Evolutionary conservation across 2,113 vertebrate species (phyloP).

Genomic region (Dicerorhinus sumatrensis): DNA sequence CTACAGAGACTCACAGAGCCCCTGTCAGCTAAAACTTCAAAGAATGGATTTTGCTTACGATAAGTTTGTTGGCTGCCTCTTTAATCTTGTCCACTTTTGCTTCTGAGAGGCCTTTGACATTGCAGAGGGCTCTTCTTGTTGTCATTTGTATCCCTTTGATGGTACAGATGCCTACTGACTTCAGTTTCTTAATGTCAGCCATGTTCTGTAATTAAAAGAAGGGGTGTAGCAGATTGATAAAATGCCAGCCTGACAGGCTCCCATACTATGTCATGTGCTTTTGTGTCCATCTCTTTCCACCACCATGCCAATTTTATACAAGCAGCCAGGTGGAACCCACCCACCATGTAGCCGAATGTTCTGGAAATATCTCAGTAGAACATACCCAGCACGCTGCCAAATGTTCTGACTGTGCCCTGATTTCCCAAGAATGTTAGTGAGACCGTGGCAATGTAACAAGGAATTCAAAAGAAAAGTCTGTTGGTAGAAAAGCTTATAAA

Average conservation of each 20-base stretch:
- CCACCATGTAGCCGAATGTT: constrained; percentile 70
- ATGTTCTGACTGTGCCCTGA: constrained; percentile 69
- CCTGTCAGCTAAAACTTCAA: constrained; percentile 28
- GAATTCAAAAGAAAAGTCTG: constrained; percentile 75
- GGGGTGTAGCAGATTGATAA: constrained; percentile 59
- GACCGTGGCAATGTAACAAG: constrained; percentile 75
- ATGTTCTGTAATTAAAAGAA: constrained; percentile 90
- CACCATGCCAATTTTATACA: constrained; percentile 69
- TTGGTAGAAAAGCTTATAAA: constrained; percentile 72
- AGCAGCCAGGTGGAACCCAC: constrained; percentile 72
- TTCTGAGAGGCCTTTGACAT: constrained; percentile 97
- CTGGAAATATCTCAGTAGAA: constrained; percentile 66
- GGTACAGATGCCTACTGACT: constrained; percentile 97
- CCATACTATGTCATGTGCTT: constrained; percentile 59
- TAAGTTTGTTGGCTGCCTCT: constrained; percentile 97
- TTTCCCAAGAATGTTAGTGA: constrained; percentile 79
- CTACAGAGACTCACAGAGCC: neutral
- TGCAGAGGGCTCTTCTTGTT: constrained; percentile 95
- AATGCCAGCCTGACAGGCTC: constrained; percentile 64
- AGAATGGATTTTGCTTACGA: constrained; percentile 88
- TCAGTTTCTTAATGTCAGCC: constrained; percentile 98
- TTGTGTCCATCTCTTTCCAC: constrained; percentile 60
- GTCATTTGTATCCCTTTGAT: constrained; percentile 99
- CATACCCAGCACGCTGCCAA: constrained; percentile 61
- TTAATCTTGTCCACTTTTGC: constrained; percentile 99